Evolutionary conservation across 2,888 invertebrate species (phyloP).

Genomic region (Drosophila villosipedis): DNA sequence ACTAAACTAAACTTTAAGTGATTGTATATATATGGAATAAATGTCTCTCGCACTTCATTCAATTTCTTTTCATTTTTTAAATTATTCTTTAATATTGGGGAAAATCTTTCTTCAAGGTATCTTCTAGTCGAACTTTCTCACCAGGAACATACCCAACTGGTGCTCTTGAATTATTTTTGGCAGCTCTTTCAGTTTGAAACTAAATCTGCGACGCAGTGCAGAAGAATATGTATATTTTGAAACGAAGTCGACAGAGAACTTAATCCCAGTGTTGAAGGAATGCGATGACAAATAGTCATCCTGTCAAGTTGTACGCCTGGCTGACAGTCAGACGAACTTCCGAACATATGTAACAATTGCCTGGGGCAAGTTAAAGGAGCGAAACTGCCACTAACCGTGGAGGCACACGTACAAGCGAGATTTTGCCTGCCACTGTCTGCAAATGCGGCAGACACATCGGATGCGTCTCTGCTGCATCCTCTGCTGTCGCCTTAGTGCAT

Average conservation of each 20-base stretch:
- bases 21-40: neutral
- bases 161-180: conserved; percentile 3
- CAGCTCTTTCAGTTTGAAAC: conserved; percentile 22
- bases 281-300: conserved; percentile 80
- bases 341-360: conserved; percentile 59
- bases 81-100: too few species aligned
- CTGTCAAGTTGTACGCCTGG: conserved; percentile 46
- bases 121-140: neutral
- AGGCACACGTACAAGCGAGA: conserved; percentile 52
- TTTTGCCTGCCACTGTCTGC: conserved; percentile 75
- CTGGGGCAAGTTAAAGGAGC: conserved; percentile 11
- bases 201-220: conserved; percentile 51
- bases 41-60: neutral
- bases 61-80: neutral
- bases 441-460: conserved; percentile 68
- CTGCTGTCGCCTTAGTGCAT: conserved; percentile 25
- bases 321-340: conserved; percentile 31
- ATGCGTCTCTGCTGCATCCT: conserved; percentile 64
- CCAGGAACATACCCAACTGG: neutral
- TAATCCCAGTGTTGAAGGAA: conserved; percentile 75
- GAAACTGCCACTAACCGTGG: conserved; percentile 1
- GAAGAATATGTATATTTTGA: conserved; percentile 18
- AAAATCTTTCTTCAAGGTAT: neutral
- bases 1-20: neutral
- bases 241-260: conserved; percentile 51